phyloP scores from a whole-genome alignment of 2,797 vertebrate genomes.

The Poeciliopsis presidionis region DNA sequence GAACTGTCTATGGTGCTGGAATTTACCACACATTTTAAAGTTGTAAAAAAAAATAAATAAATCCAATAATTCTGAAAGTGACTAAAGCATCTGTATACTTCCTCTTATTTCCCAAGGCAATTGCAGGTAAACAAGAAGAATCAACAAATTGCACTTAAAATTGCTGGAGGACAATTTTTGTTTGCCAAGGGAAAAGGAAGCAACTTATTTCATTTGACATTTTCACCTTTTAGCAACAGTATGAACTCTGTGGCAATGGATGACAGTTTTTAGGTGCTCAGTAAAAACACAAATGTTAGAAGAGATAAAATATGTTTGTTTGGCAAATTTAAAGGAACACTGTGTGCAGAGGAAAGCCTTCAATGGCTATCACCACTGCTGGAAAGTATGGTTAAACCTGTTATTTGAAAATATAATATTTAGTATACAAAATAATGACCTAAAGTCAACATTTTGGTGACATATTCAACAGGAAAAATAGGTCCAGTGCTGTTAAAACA shows the following conservation, averaged over 20 bases:
- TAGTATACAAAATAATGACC: slow-evolving; percentile 2
- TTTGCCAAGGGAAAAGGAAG: neutral
- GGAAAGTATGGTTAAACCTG: neutral
- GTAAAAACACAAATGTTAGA: neutral
- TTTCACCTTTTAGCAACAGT: neutral
- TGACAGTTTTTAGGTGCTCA: neutral
- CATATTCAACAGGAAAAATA: neutral
- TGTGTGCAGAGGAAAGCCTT: neutral
- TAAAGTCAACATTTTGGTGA: neutral
- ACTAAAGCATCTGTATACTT: neutral
- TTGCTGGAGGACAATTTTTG: neutral
- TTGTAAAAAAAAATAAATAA: too few species aligned
- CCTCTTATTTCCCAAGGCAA: neutral
- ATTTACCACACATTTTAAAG: neutral
- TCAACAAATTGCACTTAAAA: neutral
- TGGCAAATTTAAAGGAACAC: neutral
- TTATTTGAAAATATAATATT: neutral
- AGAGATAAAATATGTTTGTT: neutral
- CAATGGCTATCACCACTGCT: neutral
- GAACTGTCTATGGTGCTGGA: slow-evolving; percentile 38
- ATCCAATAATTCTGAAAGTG: neutral
- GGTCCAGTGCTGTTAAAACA: neutral
- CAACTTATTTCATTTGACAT: neutral
- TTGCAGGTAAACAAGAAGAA: neutral
- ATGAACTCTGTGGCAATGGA: neutral